Percentiles rank a stretch among this genome's conserved stretches.
These are phyloP conservation scores for Halyomorpha halys DNA, from an alignment of 1,140 invertebrate species.

Conservation along the genomic window DNA sequence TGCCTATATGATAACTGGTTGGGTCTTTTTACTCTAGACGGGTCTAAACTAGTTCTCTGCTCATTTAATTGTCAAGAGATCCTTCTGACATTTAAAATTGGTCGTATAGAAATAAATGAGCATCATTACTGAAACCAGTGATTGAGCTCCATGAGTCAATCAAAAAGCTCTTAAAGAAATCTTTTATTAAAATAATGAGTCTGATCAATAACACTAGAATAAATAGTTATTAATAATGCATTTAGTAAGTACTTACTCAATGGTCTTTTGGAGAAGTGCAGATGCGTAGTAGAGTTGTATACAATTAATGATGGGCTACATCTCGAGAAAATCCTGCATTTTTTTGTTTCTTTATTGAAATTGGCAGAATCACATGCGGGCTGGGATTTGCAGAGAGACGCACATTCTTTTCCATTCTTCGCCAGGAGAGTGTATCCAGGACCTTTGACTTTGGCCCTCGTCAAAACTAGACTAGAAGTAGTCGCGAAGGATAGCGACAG, in stretches of 20 bases:
- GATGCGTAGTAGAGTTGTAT: constrained; percentile 13
- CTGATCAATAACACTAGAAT: too few species aligned
- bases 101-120: too few species aligned
- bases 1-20: too few species aligned
- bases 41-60: too few species aligned
- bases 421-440: constrained; percentile 15
- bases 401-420: constrained; percentile 9
- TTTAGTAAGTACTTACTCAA: constrained; percentile 25
- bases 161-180: too few species aligned
- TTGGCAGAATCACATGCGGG: constrained; percentile 24
- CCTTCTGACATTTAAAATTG: too few species aligned
- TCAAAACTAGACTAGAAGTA: background rate
- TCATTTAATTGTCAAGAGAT: too few species aligned
- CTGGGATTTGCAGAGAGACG: constrained; percentile 20
- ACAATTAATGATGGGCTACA: constrained; percentile 19
- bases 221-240: too few species aligned
- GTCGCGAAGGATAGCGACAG: background rate
- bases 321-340: constrained; percentile 22
- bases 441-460: constrained; percentile 19
- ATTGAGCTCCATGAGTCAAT: too few species aligned
- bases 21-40: too few species aligned
- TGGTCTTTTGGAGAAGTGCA: constrained; percentile 26
- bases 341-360: constrained; percentile 15
- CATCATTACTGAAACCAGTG: too few species aligned
- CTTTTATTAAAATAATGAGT: too few species aligned